Evolutionary conservation across 2,888 invertebrate species (phyloP).

Genomic region (Aproaerema taeniolella): DNA sequence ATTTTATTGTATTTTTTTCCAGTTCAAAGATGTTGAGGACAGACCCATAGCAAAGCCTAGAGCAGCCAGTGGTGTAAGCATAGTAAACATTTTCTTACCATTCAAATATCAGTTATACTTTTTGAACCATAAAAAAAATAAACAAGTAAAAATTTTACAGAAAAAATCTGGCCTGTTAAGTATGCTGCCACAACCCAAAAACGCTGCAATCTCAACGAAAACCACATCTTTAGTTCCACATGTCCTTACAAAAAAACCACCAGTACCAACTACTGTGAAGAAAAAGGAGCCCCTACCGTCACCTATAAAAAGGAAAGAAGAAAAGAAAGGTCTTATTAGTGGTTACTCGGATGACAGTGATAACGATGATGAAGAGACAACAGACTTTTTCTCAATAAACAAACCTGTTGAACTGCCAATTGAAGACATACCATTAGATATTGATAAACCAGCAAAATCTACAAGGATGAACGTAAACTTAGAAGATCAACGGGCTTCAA

Average conservation of each 20-base stretch:
- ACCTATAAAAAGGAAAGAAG: constrained; percentile 37
- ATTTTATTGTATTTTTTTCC: no score
- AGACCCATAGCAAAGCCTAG: constrained; percentile 59
- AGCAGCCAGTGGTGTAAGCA: constrained; percentile 67
- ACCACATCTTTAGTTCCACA: constrained; percentile 63
- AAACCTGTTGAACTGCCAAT: constrained; percentile 57
- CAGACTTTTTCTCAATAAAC: constrained; percentile 75
- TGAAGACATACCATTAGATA: constrained; percentile 50
- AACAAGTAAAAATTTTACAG: constrained; percentile 52
- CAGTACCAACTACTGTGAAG: constrained; percentile 31
- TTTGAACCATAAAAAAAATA: no score
- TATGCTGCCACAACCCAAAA: constrained; percentile 83
- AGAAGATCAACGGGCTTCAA: no score
- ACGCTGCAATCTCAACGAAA: constrained; percentile 39
- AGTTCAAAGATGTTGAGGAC: constrained; percentile 79
- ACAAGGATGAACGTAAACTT: constrained; percentile 22
- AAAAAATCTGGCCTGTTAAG: constrained; percentile 82
- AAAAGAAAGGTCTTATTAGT: constrained; percentile 29
- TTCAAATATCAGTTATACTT: no score
- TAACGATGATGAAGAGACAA: constrained; percentile 69
- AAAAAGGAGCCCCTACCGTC: constrained; percentile 35
- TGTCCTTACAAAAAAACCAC: constrained; percentile 54
- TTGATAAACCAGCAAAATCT: constrained; percentile 29
- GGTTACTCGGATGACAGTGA: constrained; percentile 67
- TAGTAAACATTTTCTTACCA: neutral